Percentiles rank a stretch among this genome's conserved stretches.
These are phyloP conservation scores for Syritta pipiens DNA, from an alignment of 2,888 invertebrate species.

Conservation along the genomic window DNA sequence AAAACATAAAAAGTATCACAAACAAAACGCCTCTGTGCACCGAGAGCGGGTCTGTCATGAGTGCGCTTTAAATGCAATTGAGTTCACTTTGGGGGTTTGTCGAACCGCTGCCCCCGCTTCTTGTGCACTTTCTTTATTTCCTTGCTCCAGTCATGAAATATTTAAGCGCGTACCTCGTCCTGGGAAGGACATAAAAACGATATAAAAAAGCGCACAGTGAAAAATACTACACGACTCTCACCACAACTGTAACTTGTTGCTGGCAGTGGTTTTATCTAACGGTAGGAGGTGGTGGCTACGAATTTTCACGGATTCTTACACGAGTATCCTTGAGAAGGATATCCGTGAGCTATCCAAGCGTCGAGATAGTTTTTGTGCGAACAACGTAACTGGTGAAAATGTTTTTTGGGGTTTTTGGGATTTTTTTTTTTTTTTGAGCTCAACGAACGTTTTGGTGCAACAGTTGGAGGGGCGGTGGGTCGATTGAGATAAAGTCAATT, in stretches of 20 bases:
- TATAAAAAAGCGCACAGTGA: conserved; percentile 30
- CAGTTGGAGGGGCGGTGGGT: too few relatives aligned
- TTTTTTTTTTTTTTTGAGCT: too few relatives aligned
- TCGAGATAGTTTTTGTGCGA: conserved; percentile 11
- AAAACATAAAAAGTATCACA: conserved; percentile 5
- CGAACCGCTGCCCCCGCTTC: too few relatives aligned
- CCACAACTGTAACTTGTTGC: background rate
- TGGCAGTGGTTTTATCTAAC: background rate
- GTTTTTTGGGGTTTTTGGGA: too few relatives aligned
- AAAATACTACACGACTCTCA: background rate
- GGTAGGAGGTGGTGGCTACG: conserved; percentile 13
- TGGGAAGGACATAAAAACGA: conserved; percentile 47
- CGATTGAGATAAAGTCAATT: too few relatives aligned
- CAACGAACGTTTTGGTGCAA: too few relatives aligned
- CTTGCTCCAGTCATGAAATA: conserved; percentile 49
- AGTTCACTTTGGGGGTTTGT: too few relatives aligned
- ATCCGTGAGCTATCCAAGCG: conserved; percentile 7
- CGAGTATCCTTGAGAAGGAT: conserved; percentile 31
- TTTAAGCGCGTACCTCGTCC: conserved; percentile 29
- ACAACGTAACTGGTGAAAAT: too few relatives aligned
- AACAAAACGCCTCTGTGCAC: too few relatives aligned
- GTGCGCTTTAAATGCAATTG: conserved; percentile 53
- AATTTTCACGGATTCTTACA: conserved; percentile 35
- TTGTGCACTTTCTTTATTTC: conserved; percentile 21
- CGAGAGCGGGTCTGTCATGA: too few relatives aligned